Conservation (phyloP, 2,113 vertebrate species). For the Gorilla gorilla region DNA sequence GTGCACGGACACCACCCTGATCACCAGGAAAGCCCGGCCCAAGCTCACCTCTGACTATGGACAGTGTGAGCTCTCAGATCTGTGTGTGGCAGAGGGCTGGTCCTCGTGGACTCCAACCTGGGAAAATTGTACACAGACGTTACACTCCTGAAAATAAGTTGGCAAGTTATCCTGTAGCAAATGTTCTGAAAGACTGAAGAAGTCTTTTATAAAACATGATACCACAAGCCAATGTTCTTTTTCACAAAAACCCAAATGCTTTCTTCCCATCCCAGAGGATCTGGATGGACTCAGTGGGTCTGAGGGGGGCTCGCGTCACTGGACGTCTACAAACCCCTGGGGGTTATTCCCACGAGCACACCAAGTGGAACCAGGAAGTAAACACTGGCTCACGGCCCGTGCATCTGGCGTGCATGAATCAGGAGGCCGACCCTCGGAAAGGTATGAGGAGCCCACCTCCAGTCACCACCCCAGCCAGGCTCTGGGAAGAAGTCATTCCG, state of each 20-base stretch:
- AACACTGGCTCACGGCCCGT: accelerated
- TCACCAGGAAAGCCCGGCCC: neutral
- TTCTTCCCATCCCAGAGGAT: neutral
- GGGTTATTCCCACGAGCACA: neutral
- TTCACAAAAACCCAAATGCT: too few species aligned
- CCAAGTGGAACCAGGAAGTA: accelerated
- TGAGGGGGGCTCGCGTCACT: neutral
- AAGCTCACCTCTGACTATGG: too few species aligned
- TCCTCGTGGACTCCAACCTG: too few species aligned
- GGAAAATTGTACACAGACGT: too few species aligned
- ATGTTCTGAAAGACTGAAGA: neutral
- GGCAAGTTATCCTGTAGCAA: neutral
- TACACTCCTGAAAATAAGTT: neutral
- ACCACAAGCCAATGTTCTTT: neutral
- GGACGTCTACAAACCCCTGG: neutral
- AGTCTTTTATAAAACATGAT: neutral
- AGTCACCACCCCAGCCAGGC: too few species aligned
- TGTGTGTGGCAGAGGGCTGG: too few species aligned
- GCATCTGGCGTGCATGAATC: accelerated
- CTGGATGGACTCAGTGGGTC: neutral
- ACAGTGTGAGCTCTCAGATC: too few species aligned
- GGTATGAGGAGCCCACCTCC: too few species aligned
- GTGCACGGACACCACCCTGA: neutral
- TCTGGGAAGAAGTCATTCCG: accelerated
- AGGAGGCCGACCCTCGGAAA: accelerated